These are phyloP conservation scores for Falco berigora DNA, from an alignment of 2,797 vertebrate genomes.

Conservation along the genomic window DNA sequence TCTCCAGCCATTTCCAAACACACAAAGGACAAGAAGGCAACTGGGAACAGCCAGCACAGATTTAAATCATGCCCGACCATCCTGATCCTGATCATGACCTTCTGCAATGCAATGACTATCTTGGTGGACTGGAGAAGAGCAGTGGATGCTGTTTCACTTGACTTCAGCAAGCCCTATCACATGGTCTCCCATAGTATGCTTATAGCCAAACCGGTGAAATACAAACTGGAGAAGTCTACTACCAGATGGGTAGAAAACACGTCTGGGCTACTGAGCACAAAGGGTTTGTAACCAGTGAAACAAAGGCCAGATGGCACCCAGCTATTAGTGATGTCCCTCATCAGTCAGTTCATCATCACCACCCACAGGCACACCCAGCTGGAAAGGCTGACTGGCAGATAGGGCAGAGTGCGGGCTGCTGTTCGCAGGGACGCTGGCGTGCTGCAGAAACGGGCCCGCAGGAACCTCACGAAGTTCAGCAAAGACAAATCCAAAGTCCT, in stretches of 20 bases:
- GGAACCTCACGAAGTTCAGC: not conserved
- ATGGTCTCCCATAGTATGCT: not conserved
- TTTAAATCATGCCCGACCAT: not conserved
- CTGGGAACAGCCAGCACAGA: not conserved
- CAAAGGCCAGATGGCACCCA: not conserved
- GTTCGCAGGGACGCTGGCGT: not conserved
- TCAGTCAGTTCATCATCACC: not conserved
- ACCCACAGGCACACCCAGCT: not conserved
- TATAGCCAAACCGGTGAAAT: not conserved
- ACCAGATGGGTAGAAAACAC: not conserved
- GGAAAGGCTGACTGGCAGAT: not conserved
- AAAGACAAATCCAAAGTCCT: not conserved
- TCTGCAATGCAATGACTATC: not conserved
- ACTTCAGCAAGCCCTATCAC: not conserved
- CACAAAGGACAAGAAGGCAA: not conserved
- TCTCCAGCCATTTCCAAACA: not conserved
- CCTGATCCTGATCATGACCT: not conserved
- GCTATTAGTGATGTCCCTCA: not conserved
- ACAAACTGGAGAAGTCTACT: not conserved
- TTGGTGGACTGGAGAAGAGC: not conserved
- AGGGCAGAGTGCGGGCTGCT: not conserved
- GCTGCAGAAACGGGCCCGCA: not conserved
- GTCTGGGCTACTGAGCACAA: too few relatives aligned
- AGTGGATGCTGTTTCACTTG: not conserved
- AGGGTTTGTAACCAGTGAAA: not conserved